These are phyloP conservation scores for Junco hyemalis DNA, from an alignment of 2,113 vertebrate genomes.

Conservation along the genomic window DNA sequence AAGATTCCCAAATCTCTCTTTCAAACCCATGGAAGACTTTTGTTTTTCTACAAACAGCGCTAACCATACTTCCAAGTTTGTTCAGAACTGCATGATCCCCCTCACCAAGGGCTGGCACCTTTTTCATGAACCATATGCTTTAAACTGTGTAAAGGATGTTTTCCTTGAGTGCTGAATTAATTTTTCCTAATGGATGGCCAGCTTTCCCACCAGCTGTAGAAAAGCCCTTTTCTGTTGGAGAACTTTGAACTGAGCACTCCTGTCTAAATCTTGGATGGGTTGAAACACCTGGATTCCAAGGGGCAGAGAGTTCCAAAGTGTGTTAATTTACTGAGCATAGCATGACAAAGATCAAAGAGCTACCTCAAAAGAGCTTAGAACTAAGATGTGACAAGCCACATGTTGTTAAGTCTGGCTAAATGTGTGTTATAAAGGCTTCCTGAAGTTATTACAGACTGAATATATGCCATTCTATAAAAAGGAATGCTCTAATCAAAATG, in stretches of 20 bases:
- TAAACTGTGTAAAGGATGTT: background rate
- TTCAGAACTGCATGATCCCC: background rate
- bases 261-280: background rate
- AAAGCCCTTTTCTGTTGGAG: background rate
- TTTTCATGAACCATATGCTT: background rate
- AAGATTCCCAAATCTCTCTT: background rate
- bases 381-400: background rate
- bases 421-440: background rate
- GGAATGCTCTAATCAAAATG: background rate
- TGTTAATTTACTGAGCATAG: slow-evolving; percentile 29
- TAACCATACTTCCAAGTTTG: background rate
- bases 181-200: background rate
- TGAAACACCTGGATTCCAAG: background rate
- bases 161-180: background rate
- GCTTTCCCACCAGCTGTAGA: background rate
- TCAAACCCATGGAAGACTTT: background rate
- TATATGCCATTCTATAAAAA: background rate
- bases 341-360: slow-evolving; percentile 43
- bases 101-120: background rate
- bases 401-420: slow-evolving; percentile 4
- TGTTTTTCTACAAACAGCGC: background rate
- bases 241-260: background rate
- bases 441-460: background rate
- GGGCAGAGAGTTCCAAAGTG: background rate
- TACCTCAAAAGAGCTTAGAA: slow-evolving; percentile 39